Percentiles rank a stretch among this genome's conserved stretches.
phyloP scores from a whole-genome alignment of 53 echinoderm and acorn worm genomes.

The Hippasteria phrygiana region DNA sequence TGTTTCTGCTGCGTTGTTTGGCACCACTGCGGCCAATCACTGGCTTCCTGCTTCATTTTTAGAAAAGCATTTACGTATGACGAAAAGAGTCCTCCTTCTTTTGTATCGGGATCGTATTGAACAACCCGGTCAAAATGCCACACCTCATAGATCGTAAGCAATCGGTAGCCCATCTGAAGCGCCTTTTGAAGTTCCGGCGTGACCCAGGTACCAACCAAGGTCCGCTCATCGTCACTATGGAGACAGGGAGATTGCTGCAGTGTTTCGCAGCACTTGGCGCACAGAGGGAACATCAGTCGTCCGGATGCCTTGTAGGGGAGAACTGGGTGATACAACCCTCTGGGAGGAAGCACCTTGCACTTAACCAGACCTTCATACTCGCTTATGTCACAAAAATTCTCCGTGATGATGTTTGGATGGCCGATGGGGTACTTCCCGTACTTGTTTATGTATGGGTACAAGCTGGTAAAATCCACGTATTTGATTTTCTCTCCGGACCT shows the following conservation, averaged over 20 bases:
- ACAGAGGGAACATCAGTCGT: conserved; percentile 41
- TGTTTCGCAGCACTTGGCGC: conserved; percentile 39
- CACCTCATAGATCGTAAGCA: conserved; percentile 33
- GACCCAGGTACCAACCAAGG: conserved; percentile 60
- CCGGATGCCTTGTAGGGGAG: conserved; percentile 26
- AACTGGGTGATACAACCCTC: conserved; percentile 52
- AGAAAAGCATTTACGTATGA: conserved; percentile 66
- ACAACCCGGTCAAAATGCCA: conserved; percentile 52
- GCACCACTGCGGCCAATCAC: conserved; percentile 51
- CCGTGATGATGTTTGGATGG: conserved; percentile 33
- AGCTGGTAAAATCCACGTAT: conserved; percentile 69
- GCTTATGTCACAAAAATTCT: conserved; percentile 13
- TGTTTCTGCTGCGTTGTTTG: conserved; percentile 26
- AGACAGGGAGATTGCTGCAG: conserved; percentile 22
- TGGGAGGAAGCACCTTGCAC: conserved; percentile 54
- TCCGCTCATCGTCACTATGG: conserved; percentile 47
- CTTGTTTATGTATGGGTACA: conserved; percentile 77
- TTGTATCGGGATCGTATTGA: conserved; percentile 30
- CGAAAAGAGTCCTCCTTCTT: conserved; percentile 55
- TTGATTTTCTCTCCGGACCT: conserved; percentile 62
- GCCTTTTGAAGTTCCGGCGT: conserved; percentile 57
- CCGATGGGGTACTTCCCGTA: conserved; percentile 69
- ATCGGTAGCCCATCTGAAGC: conserved; percentile 47
- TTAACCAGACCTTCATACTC: too few species aligned
- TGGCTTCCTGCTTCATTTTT: conserved; percentile 64